Evolutionary conservation across 2,888 invertebrate genomes (phyloP).

Genomic region (Ormyrus labotus): DNA sequence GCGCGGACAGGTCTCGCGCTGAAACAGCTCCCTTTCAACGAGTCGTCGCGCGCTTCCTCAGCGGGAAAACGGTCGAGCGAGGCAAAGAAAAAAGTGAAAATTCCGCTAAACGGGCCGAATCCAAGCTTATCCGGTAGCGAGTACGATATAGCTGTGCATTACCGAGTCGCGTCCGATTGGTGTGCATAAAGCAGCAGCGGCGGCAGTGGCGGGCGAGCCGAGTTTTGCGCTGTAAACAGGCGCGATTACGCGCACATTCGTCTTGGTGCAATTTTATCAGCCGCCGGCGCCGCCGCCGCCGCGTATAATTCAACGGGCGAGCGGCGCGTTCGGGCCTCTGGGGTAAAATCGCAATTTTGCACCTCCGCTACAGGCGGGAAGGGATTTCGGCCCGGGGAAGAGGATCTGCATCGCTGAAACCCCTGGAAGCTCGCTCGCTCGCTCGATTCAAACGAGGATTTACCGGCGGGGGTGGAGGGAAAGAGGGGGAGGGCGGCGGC

Average conservation of each 20-base stretch:
- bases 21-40: too few relatives aligned
- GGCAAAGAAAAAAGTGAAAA: background rate
- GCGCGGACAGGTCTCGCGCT: too few relatives aligned
- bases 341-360: constrained; percentile 42
- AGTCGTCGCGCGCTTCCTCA: too few relatives aligned
- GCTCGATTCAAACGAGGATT: constrained; percentile 43
- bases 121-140: too few relatives aligned
- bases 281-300: background rate
- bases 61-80: too few relatives aligned
- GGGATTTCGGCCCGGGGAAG: background rate
- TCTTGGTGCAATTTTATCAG: constrained; percentile 33
- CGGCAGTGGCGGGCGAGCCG: too few relatives aligned
- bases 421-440: constrained; percentile 2
- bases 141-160: too few relatives aligned
- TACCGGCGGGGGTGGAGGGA: background rate
- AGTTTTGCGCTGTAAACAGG: too few relatives aligned
- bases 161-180: too few relatives aligned
- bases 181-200: too few relatives aligned
- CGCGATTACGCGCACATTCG: constrained; percentile 7
- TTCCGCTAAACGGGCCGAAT: background rate
- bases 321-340: background rate
- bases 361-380: background rate
- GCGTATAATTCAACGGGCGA: constrained; percentile 13
- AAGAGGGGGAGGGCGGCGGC: background rate
- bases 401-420: constrained; percentile 18